These are phyloP conservation scores for Rynchops niger DNA, from an alignment of 2,113 vertebrate genomes.

Conservation along the genomic window DNA sequence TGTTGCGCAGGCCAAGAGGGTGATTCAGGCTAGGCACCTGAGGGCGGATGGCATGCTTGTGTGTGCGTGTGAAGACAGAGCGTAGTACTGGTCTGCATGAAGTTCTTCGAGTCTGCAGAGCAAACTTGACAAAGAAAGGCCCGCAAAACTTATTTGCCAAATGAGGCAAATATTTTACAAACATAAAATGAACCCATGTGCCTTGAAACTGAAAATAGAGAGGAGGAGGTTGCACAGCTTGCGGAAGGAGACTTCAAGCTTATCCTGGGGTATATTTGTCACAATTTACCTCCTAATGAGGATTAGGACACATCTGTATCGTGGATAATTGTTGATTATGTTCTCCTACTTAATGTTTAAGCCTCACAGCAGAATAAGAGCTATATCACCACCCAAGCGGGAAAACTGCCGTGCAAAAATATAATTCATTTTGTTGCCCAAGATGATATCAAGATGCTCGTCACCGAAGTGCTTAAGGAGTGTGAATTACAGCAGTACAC, in stretches of 20 bases:
- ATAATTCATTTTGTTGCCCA: constrained; percentile 80
- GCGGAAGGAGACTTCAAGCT: neutral
- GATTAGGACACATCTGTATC: neutral
- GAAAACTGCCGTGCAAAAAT: constrained; percentile 82
- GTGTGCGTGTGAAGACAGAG: neutral
- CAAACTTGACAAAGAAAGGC: neutral
- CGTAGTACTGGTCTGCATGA: neutral
- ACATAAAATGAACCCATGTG: neutral
- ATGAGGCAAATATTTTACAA: neutral
- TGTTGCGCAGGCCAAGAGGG: neutral
- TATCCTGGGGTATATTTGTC: neutral
- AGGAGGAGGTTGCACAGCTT: neutral
- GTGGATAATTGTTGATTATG: neutral
- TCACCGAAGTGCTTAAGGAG: constrained; percentile 73
- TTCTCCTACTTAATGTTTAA: constrained; percentile 56
- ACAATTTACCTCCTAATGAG: neutral
- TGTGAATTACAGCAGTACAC: constrained; percentile 70
- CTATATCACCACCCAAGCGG: constrained; percentile 79
- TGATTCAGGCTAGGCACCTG: neutral
- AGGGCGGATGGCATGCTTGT: neutral
- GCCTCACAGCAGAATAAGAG: constrained; percentile 50
- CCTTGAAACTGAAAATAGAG: neutral
- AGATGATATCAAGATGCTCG: constrained; percentile 47
- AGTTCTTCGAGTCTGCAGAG: neutral
- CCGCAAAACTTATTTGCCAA: neutral